Conservation (phyloP, 2,888 invertebrate species). For the Drosophila robusta region DNA sequence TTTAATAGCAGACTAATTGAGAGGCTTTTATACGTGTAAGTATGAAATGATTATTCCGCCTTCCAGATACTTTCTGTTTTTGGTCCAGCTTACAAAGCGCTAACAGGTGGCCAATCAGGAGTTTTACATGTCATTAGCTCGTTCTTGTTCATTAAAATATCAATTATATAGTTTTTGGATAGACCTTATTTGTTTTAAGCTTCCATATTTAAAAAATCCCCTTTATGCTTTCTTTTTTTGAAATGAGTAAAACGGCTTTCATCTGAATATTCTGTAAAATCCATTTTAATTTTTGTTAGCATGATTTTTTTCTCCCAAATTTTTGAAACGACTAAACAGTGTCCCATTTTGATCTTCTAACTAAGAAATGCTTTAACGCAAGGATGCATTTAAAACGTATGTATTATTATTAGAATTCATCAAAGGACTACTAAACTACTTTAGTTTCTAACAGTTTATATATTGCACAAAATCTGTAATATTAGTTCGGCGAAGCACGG, state of each 20-base stretch:
- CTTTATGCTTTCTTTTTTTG: no score
- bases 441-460: constrained; percentile 7
- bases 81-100: neutral
- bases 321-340: no score
- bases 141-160: neutral
- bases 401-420: neutral
- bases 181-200: no score
- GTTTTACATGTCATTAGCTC: neutral
- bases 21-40: constrained; percentile 23
- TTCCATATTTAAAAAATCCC: no score
- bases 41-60: neutral
- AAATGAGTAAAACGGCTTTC: no score
- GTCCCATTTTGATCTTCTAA: no score
- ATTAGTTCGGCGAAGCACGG: constrained; percentile 45
- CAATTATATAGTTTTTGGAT: neutral
- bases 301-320: no score
- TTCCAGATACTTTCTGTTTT: neutral
- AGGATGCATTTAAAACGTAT: no score
- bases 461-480: constrained; percentile 32
- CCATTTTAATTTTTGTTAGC: no score
- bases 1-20: neutral
- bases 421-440: neutral
- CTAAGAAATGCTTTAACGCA: no score
- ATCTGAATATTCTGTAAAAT: no score
- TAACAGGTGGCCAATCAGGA: constrained; percentile 38